Base-by-base conservation (phyloP, 2,113 vertebrate species). In the Mirounga angustirostris region DNA sequence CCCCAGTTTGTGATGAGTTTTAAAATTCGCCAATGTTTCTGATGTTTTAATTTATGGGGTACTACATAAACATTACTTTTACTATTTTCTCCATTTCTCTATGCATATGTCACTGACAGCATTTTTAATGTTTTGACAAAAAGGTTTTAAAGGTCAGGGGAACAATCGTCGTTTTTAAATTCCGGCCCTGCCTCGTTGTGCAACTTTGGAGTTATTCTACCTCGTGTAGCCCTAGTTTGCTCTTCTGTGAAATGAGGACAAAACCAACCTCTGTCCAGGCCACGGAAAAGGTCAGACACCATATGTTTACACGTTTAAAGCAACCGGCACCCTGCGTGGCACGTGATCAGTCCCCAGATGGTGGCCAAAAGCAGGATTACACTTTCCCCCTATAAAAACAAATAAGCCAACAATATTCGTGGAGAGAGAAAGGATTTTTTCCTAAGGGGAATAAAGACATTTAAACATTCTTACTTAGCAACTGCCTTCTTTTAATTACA, bases 341-440 rank as follows among this genome's bases (percentile, higher is more conserved):
- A 10, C 2, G 0, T 0, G 5, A 4, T 33, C 54, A 36, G 46
- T 22, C 16, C 19, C 28, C 40, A 24, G 4, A 16, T 22, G 19
- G 30, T n/a, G 40, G 50, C 67, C 40, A 1, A 73, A 1, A 22
- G 40, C 4, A 33, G 46, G 65, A 65, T n/a, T 16, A 46, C 2
- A 33, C 6, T 28, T 36, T 13, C 30, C n/a, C 24, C 24, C 36
- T 14, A 7, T 28, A 63, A 56, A 65, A 7, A 28, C 52, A 54
- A 46, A 8, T 21, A 28, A 76, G 24, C 30, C 46, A 28, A 69
- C 13, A 16, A 26, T 24, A 0, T n/a, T 15, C 10, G 22, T 0
- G 4, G 7, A 30, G 24, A 19, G 81, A 56, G 18, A 65, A 80
- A 63, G 4, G 26, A 3, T 33, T 84, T 84, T 78, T 40, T 22